Base-by-base conservation (phyloP, 2,113 vertebrate species). In the Neogobius melanostomus region DNA sequence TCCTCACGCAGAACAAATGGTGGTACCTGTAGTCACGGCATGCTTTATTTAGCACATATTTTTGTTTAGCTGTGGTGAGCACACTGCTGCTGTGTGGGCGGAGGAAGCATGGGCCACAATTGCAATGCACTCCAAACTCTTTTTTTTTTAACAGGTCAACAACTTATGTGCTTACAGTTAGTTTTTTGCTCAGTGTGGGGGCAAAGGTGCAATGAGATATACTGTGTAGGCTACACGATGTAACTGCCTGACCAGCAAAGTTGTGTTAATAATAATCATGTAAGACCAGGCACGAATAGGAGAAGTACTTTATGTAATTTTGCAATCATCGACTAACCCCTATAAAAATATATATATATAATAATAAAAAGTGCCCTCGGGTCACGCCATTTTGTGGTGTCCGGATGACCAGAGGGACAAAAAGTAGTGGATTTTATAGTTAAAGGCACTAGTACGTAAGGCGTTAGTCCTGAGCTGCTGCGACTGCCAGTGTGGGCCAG, bases 71-170 rank as follows among this genome's bases (percentile, higher is more conserved):
- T 16, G 6, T 3, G 52, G 66, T 42, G 57, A 69, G 77, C 71
- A 84, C 57, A 56, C 53, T 46, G 61, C 66, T 74, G 51, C 50
- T 48, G 69, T 42, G 74, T 76, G 76, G 72, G 76, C 47, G 62
- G 8, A 21, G 78, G 62, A 9, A 79, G 61, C 49, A 68, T 54
- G 12, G 53, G 7, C 44, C 11, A 66, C 9, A 66, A 50, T 49
- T 46, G 56, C 54, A 43, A 16, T 65, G 59, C 64, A 68, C 56
- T 50, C 49, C 5, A 17, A 72, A 74, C 59, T 75, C n/a, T 75
- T 80, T 21, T 66, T 48, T 36, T 36, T 36, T 4, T 36, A 36
- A 28, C 14, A 64, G 28, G 28, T 49, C 8, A 15, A 52, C 7
- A 71, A 57, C 64, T 61, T 43, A 17, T 36, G 10, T 10, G 21